Conservation (phyloP, 2,888 invertebrate genomes). For the Barypeithes pellucidus region DNA sequence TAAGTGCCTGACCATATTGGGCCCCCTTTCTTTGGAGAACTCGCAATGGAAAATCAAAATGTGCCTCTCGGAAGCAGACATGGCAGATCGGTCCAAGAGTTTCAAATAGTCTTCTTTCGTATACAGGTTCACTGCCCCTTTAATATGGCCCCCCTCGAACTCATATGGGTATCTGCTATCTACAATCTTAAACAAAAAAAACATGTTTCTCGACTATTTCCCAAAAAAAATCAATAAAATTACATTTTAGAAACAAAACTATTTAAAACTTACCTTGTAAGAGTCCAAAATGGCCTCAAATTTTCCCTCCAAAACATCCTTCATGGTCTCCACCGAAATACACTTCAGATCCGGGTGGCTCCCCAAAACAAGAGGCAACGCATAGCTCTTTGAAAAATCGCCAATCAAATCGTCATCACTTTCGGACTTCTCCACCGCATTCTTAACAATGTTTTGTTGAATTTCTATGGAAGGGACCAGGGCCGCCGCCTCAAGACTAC, state of each 20-base stretch:
- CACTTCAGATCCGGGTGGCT: constrained; percentile 85
- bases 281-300: constrained; percentile 77
- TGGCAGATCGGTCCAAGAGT: constrained; percentile 70
- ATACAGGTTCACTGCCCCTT: constrained; percentile 86
- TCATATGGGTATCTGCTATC: constrained; percentile 98
- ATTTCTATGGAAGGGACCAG: neutral
- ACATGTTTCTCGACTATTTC: too few relatives aligned
- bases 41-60: constrained; percentile 97
- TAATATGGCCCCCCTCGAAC: constrained; percentile 91
- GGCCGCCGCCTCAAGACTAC: neutral
- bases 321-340: constrained; percentile 82
- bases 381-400: constrained; percentile 84
- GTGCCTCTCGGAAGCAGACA: constrained; percentile 72
- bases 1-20: constrained; percentile 78
- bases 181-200: constrained; percentile 68
- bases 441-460: constrained; percentile 80
- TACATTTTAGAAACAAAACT: too few relatives aligned
- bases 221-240: too few relatives aligned
- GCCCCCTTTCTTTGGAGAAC: constrained; percentile 96
- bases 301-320: constrained; percentile 80
- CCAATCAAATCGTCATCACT: constrained; percentile 84
- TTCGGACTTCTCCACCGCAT: constrained; percentile 79
- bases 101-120: constrained; percentile 82
- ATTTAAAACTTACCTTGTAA: constrained; percentile 77
- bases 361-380: constrained; percentile 80